Evolutionary conservation across 1,140 invertebrate species (phyloP).

Genomic region (Heliconius melpomene): DNA sequence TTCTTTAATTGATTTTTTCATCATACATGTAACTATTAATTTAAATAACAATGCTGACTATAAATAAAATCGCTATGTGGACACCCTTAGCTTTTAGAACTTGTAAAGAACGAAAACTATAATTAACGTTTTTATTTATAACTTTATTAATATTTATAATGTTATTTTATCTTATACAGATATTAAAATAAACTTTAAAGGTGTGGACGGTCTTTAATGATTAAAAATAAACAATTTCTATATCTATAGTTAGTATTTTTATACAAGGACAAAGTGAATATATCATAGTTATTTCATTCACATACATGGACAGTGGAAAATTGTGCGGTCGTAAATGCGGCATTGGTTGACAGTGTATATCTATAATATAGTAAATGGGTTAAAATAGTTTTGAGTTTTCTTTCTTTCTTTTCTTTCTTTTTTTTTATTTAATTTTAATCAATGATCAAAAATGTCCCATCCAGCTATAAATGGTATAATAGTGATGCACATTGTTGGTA

Average conservation of each 20-base stretch:
- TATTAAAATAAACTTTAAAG: neutral
- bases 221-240: constrained; percentile 17
- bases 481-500: constrained; percentile 56
- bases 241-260: constrained; percentile 15
- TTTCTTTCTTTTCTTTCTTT: neutral
- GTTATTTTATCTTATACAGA: no score
- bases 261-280: constrained; percentile 16
- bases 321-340: constrained; percentile 50
- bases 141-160: no score
- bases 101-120: no score
- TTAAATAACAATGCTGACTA: no score
- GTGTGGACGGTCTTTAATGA: neutral
- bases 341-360: constrained; percentile 50
- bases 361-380: constrained; percentile 5
- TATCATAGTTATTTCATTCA: constrained; percentile 26
- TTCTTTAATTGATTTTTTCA: no score
- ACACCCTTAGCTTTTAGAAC: no score
- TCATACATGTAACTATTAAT: no score
- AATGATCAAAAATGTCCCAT: constrained; percentile 32
- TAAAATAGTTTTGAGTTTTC: neutral
- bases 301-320: constrained; percentile 52
- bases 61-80: no score
- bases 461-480: constrained; percentile 52
- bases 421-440: neutral
- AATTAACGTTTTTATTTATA: no score